These are phyloP conservation scores for Sturnira hondurensis DNA, from an alignment of 2,113 vertebrate species.

Conservation along the genomic window DNA sequence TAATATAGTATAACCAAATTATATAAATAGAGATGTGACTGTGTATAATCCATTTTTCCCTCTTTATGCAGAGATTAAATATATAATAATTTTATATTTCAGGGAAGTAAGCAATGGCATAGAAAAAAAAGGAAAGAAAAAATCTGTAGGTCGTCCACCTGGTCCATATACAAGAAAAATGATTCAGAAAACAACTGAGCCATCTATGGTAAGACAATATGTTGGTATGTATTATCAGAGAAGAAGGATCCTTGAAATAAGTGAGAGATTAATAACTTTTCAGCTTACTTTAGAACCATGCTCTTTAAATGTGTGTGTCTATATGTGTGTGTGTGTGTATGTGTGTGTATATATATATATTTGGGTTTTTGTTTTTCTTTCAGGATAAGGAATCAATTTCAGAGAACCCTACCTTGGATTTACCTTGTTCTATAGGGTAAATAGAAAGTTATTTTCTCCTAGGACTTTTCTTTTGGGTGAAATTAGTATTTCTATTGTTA, in stretches of 20 bases:
- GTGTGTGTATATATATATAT: neutral
- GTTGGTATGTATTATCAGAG: neutral
- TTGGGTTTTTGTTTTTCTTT: neutral
- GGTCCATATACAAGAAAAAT: conserved; percentile 89
- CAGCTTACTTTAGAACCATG: neutral
- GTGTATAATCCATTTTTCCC: neutral
- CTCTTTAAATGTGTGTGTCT: neutral
- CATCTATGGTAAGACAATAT: conserved; percentile 80
- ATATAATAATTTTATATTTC: conserved; percentile 74
- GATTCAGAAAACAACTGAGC: conserved; percentile 84
- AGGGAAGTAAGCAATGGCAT: conserved; percentile 90
- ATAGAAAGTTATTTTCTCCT: conserved; percentile 53
- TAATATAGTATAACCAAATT: neutral
- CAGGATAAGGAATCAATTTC: conserved; percentile 83
- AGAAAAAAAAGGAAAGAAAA: conserved; percentile 93
- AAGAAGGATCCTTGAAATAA: neutral
- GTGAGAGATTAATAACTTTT: conserved; percentile 4
- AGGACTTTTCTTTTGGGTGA: neutral
- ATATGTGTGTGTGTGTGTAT: neutral
- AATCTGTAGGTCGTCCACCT: conserved; percentile 87
- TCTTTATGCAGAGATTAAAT: conserved; percentile 45
- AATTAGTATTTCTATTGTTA: conserved; percentile 61
- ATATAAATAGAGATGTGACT: neutral
- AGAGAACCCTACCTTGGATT: conserved; percentile 87
- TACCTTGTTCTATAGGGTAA: conserved; percentile 90